These are phyloP conservation scores for Harmothoe impar DNA, from an alignment of 2,888 invertebrate genomes.

Conservation along the genomic window DNA sequence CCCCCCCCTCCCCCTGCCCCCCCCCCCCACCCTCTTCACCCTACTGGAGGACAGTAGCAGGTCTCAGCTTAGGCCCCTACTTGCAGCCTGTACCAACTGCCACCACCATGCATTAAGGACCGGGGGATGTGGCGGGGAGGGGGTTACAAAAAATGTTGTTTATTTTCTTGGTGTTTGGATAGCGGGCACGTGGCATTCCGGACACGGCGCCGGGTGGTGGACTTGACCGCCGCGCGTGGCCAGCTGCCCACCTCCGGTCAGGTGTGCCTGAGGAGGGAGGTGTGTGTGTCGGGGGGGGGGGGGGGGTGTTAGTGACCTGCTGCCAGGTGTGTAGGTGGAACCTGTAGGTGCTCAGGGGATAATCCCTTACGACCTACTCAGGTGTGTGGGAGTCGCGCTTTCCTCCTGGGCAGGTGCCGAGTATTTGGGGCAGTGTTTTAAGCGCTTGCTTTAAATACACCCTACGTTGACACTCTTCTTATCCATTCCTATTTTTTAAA, in stretches of 20 bases:
- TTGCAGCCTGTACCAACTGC: background rate
- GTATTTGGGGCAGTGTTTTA: too few relatives aligned
- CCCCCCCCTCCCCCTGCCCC: background rate
- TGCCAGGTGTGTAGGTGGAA: too few relatives aligned
- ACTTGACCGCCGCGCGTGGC: background rate
- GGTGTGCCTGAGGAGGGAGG: background rate
- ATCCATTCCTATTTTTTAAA: too few relatives aligned
- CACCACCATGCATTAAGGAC: background rate
- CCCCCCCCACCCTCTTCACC: background rate
- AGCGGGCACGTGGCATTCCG: conserved; percentile 48
- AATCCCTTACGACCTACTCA: too few relatives aligned
- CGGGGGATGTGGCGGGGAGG: background rate
- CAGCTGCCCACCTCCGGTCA: background rate
- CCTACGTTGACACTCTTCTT: too few relatives aligned
- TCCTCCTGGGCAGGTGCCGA: too few relatives aligned
- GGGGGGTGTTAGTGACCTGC: background rate
- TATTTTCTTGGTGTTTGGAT: conserved; percentile 28
- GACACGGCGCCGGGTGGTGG: background rate
- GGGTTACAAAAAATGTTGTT: conserved; percentile 5
- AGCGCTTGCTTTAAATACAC: too few relatives aligned
- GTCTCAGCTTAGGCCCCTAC: background rate
- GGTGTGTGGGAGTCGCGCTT: too few relatives aligned
- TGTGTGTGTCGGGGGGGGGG: conserved; percentile 27
- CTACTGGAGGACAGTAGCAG: conserved; percentile 3
- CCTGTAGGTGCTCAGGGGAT: background rate